Evolutionary conservation across 2,888 invertebrate species (phyloP).

Genomic region (Parasteatoda lunata): DNA sequence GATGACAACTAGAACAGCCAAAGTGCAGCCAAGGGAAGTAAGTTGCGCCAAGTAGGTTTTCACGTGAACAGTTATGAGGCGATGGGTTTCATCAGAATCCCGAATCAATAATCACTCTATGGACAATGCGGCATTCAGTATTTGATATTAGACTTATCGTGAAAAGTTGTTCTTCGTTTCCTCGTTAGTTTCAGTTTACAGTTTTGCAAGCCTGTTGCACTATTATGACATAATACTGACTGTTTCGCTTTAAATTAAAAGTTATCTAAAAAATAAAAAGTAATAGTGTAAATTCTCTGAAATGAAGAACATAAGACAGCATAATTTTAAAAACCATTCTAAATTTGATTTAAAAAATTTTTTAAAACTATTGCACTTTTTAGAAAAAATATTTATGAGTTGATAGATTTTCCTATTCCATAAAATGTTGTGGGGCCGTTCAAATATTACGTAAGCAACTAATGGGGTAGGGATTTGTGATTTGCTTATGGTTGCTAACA

Average conservation of each 20-base stretch:
- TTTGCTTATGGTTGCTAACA: no score
- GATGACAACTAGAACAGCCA: constrained; percentile 16
- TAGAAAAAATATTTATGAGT: no score
- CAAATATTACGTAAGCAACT: no score
- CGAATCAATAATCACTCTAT: background rate
- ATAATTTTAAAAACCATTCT: no score
- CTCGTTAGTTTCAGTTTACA: background rate
- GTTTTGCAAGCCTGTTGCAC: background rate
- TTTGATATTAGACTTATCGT: background rate
- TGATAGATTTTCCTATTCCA: no score
- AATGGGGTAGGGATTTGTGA: no score
- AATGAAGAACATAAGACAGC: background rate
- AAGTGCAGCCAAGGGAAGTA: constrained; percentile 24
- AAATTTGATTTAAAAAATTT: no score
- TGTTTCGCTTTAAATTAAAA: background rate
- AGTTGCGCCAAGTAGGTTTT: constrained; percentile 25
- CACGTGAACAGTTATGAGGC: background rate
- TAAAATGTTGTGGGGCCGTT: no score
- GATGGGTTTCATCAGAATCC: constrained; percentile 1
- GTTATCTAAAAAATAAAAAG: background rate
- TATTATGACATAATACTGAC: background rate
- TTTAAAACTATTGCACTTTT: no score
- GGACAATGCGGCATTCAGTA: constrained; percentile 2
- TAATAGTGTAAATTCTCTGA: background rate
- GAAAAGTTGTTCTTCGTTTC: background rate